Evolutionary conservation across 1,140 invertebrate species (phyloP), one percentile per base, ranked within the genome.

Genomic region (Eriosoma lanigerum): DNA sequence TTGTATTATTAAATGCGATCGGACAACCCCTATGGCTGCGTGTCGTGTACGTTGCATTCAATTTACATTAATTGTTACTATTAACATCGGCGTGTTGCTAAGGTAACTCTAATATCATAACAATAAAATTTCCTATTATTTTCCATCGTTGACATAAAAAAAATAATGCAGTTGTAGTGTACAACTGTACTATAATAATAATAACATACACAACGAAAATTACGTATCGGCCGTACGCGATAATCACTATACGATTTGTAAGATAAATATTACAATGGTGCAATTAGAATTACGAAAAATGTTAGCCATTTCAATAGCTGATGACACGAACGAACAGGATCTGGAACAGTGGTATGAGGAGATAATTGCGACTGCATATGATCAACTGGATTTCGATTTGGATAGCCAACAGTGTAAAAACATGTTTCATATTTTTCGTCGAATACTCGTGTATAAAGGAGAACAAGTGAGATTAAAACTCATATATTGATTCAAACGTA

Each of bases 391-490:
- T 46, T 78, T 72, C 9, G 54, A 82, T 21, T 44, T 75, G n/a
- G 50, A 81, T 52, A n/a, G n/a, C 5, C 17, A 21, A 38, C 50
- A 81, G 19, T 60, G 54, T 52, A 15, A 70, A 48, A 81, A 82
- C 1, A 75, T 82, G 70, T 76, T 81, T 58, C 29, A 70, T 9
- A 64, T 82, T 62, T 80, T 80, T 75, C 76, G 80, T 1, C 48
- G 72, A 75, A 62, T 81, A 21, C 54, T 82, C 8, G 3, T 56
- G 19, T 82, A 72, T 29, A 82, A 82, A 76, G 78, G 78, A 46
- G 81, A 82, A 81, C 81, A 82, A 54, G 81, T 82, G 64, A 81
- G 46, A 32, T 17, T 66, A 66, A 66, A 19, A n/a, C n/a, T 38
- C 8, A 38, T 4, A 4, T 38, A 38, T 38, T 38, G 8, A 38